Percentiles rank a stretch among this genome's conserved stretches.
Evolutionary conservation across 2,113 vertebrate genomes (phyloP).

Genomic region (Eretmochelys imbricata): DNA sequence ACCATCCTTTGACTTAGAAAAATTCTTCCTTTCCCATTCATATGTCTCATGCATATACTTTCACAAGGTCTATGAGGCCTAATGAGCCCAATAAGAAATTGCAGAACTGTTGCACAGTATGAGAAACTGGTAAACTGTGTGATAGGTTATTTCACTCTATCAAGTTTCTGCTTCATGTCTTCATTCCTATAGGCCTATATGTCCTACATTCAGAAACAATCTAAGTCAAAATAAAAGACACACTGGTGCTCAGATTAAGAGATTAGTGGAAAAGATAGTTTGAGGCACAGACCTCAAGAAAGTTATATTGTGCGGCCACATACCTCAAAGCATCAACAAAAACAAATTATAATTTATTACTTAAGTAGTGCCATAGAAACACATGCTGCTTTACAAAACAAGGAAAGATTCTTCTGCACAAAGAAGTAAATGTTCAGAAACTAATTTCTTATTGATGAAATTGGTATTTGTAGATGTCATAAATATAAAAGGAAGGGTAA

Average conservation of each 20-base stretch:
- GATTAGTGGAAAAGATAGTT: not conserved
- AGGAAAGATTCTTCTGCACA: not conserved
- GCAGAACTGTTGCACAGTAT: not conserved
- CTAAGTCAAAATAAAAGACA: not conserved
- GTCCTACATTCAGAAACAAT: not conserved
- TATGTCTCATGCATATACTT: not conserved
- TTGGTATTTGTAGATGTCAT: not conserved
- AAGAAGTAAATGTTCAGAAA: not conserved
- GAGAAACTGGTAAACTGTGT: not conserved
- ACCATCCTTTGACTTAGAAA: not conserved
- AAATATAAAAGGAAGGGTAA: no score
- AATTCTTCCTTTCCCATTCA: not conserved
- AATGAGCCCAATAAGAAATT: not conserved
- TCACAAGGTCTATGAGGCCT: not conserved
- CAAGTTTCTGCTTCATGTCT: not conserved
- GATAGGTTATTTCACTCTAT: not conserved
- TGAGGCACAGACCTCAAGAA: not conserved
- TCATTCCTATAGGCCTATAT: not conserved
- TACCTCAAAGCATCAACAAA: not conserved
- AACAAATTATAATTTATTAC: not conserved
- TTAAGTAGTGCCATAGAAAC: not conserved
- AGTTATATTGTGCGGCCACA: not conserved
- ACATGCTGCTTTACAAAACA: not conserved
- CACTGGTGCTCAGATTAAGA: not conserved
- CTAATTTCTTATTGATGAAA: not conserved